Percentiles rank a stretch among this genome's conserved stretches.
Evolutionary conservation across 2,888 invertebrate genomes (phyloP).

Genomic region (Zonitis immaculata): DNA sequence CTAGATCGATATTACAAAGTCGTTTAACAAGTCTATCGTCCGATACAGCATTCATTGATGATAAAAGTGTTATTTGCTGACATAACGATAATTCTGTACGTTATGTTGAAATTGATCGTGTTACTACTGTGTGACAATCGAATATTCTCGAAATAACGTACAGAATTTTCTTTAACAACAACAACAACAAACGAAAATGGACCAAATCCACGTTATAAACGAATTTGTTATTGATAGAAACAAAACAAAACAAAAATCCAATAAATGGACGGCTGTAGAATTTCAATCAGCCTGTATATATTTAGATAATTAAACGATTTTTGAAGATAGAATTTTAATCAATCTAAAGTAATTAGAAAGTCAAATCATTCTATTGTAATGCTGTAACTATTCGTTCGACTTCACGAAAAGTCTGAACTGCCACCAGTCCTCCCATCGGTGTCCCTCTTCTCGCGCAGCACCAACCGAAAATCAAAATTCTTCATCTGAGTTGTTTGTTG

Average conservation of each 20-base stretch:
- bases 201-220: slow-evolving; percentile 21
- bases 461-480: too few species aligned
- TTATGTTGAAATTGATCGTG: slow-evolving; percentile 85
- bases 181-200: slow-evolving; percentile 6
- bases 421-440: too few species aligned
- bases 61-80: slow-evolving; percentile 92
- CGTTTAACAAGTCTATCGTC: slow-evolving; percentile 77
- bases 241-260: too few species aligned
- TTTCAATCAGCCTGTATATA: background rate
- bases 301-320: background rate
- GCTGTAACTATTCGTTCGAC: too few species aligned
- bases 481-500: too few species aligned
- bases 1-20: slow-evolving; percentile 73
- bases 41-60: slow-evolving; percentile 79
- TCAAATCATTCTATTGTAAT: too few species aligned
- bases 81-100: slow-evolving; percentile 93
- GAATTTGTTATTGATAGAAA: slow-evolving; percentile 25
- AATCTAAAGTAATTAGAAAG: too few species aligned
- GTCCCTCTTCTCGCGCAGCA: too few species aligned
- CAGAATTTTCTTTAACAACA: slow-evolving; percentile 37
- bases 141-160: slow-evolving; percentile 30
- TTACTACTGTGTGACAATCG: slow-evolving; percentile 79
- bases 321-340: too few species aligned
- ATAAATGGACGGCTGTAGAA: background rate
- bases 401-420: too few species aligned